Percentiles rank a stretch among this genome's conserved stretches.
These are phyloP conservation scores for Chamaetylas fuelleborni DNA, from an alignment of 2,113 vertebrate species.

Conservation along the genomic window DNA sequence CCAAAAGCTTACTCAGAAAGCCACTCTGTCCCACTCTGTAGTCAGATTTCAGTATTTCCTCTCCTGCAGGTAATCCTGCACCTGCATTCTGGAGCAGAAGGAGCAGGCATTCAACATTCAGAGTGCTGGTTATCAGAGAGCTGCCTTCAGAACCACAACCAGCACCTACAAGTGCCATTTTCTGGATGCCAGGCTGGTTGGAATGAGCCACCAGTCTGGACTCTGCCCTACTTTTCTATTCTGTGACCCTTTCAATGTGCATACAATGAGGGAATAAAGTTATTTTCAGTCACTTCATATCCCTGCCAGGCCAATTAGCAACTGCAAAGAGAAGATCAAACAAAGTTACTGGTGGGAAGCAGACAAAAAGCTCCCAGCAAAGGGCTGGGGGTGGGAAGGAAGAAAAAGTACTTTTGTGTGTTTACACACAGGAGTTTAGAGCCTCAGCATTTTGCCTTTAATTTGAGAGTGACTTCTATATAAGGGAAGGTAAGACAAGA, in stretches of 20 bases:
- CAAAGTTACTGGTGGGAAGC: neutral
- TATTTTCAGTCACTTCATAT: neutral
- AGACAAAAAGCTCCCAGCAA: neutral
- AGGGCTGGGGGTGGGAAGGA: neutral
- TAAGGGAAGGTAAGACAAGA: neutral
- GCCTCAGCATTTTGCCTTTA: neutral
- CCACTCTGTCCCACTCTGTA: neutral
- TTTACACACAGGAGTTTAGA: neutral
- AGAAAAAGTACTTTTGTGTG: neutral
- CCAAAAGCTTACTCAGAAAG: neutral
- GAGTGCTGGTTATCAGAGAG: neutral
- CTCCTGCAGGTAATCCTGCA: neutral
- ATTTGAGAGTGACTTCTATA: neutral
- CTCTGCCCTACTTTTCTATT: constrained; percentile 12
- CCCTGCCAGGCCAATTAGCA: constrained; percentile 47
- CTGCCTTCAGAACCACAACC: neutral
- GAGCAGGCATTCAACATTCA: neutral
- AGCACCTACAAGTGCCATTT: neutral
- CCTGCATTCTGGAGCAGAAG: neutral
- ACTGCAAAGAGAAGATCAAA: constrained; percentile 24
- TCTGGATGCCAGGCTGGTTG: neutral
- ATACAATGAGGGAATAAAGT: neutral
- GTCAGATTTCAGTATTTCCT: neutral
- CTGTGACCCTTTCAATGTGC: neutral
- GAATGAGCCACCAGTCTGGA: neutral